Percentiles rank a stretch among this genome's conserved stretches.
Evolutionary conservation across 2,888 invertebrate genomes (phyloP).

Genomic region (Drosophila paramelanica): DNA sequence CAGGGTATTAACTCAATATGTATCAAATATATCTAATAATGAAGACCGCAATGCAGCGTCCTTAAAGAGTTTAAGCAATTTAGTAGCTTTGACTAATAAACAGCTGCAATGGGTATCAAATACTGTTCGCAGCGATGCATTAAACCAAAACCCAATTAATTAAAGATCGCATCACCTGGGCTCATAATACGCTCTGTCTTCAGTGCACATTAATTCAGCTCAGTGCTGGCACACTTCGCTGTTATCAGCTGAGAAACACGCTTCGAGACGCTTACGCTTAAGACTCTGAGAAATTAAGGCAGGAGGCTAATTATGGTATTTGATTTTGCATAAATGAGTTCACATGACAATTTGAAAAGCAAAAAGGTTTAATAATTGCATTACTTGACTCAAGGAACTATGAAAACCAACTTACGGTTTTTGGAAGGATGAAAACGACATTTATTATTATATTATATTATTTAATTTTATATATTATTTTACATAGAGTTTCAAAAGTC

Average conservation of each 20-base stretch:
- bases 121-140: background rate
- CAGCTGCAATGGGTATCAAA: constrained; percentile 13
- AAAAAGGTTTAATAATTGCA: no score
- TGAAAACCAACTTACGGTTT: no score
- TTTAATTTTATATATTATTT: no score
- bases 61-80: constrained; percentile 18
- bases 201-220: constrained; percentile 21
- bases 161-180: background rate
- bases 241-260: background rate
- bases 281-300: background rate
- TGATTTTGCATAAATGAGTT: constrained; percentile 1
- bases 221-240: constrained; percentile 7
- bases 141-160: constrained; percentile 26
- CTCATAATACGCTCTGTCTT: constrained; percentile 2
- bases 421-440: no score
- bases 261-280: background rate
- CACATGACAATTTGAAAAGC: no score
- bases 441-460: no score
- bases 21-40: constrained; percentile 17
- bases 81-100: constrained; percentile 15
- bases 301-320: background rate
- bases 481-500: no score
- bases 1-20: constrained; percentile 11
- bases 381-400: no score
- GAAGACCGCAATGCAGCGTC: constrained; percentile 3